Evolutionary conservation across 1,140 invertebrate species (phyloP).

Genomic region (Rhagoletis zephyria): DNA sequence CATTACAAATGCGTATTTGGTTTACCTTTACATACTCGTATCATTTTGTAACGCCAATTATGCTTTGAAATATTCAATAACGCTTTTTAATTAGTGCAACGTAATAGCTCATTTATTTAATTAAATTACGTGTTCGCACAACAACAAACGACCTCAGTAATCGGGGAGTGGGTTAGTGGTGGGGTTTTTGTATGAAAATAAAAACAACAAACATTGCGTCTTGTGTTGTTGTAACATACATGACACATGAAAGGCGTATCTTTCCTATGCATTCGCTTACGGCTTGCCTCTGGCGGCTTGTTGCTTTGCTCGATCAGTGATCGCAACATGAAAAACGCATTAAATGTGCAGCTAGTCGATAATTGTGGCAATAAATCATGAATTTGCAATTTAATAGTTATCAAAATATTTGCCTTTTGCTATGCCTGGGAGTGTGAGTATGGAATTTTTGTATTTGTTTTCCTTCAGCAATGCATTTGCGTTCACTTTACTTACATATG

Average conservation of each 20-base stretch:
- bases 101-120: constrained; percentile 30
- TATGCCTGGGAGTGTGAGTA: not conserved
- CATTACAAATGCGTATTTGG: not conserved
- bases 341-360: constrained; percentile 46
- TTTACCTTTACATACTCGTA: too few relatives aligned
- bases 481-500: not conserved
- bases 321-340: constrained; percentile 50
- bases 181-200: not conserved
- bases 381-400: constrained; percentile 52
- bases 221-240: not conserved
- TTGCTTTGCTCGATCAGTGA: constrained; percentile 30
- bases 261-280: not conserved
- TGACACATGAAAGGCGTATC: constrained; percentile 43
- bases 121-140: not conserved
- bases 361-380: constrained; percentile 50
- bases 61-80: not conserved
- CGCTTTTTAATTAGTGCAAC: constrained; percentile 19
- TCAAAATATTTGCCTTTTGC: constrained; percentile 44
- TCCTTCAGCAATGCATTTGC: not conserved
- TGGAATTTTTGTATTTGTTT: constrained; percentile 36
- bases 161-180: not conserved
- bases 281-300: not conserved
- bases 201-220: not conserved
- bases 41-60: not conserved
- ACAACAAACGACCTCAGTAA: constrained; percentile 20